A percentile compares a stretch with the other conserved stretches of the same genome.
These are phyloP conservation scores for Zaprionus camerounensis DNA, from an alignment of 1,140 invertebrate genomes.

Conservation along the genomic window DNA sequence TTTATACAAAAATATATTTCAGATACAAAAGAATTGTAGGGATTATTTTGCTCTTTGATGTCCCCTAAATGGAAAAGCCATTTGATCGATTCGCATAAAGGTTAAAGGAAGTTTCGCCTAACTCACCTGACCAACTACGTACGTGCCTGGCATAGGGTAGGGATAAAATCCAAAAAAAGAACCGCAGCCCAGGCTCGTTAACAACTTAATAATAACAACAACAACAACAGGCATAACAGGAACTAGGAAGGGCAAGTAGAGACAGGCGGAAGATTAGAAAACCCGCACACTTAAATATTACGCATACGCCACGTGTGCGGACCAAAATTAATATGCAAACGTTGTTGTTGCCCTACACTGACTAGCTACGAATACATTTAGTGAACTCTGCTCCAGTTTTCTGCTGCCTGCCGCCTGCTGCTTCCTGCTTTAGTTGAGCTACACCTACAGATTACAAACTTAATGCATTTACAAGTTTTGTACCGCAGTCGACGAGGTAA, in stretches of 20 bases:
- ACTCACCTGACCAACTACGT: constrained; percentile 29
- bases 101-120: constrained; percentile 50
- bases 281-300: constrained; percentile 50
- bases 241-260: background rate
- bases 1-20: background rate
- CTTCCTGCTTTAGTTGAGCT: constrained; percentile 35
- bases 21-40: background rate
- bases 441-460: constrained; percentile 61
- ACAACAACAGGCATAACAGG: constrained; percentile 1
- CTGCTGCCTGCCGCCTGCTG: constrained; percentile 32
- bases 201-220: constrained; percentile 41
- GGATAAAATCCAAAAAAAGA: constrained; percentile 31
- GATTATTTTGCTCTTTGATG: background rate
- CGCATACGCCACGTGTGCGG: constrained; percentile 24
- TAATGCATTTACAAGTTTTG: constrained; percentile 75
- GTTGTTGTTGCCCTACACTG: constrained; percentile 55
- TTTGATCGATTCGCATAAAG: constrained; percentile 24
- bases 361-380: constrained; percentile 54
- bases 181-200: constrained; percentile 50
- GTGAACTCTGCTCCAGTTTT: constrained; percentile 49
- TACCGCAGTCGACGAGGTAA: constrained; percentile 19
- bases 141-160: constrained; percentile 52
- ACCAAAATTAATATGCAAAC: constrained; percentile 74
- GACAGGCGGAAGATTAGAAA: constrained; percentile 36
- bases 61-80: background rate